Evolutionary conservation across 1,140 invertebrate species (phyloP), one percentile per base, ranked within the genome.

Genomic region (Drosophila sucinea): DNA sequence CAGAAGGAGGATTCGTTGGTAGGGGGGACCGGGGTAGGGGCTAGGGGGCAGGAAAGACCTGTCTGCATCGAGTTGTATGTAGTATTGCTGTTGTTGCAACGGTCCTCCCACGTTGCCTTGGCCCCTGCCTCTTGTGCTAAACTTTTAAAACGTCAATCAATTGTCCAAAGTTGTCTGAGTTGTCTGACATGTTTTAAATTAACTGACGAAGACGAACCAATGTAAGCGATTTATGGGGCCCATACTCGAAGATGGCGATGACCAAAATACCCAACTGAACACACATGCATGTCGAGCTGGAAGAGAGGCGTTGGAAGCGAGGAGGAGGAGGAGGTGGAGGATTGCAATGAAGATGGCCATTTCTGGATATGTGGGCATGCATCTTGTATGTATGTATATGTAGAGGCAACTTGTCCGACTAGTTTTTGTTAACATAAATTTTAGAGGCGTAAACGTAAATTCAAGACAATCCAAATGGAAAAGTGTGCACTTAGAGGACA

Each of bases 101-200:
- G 80, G 63, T 83, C 73, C 68, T 71, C 41, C 73, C 60, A 41
- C 47, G 57, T 66, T 69, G 11, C 17, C 56, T 58, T 23, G 32
- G 56, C 30, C 56, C 11, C 60, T 47, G 56, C 7, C 56, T 30
- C 41, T 62, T 44, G 63, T 75, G 68, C 75, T 81, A 89, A 89
- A 89, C 85, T 89, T 89, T 89, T 89, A 89, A 89, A 90, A 81
- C 84, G 84, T 89, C 84, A 89, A 89, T 89, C 84, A 89, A 89
- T 90, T 90, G 84, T 89, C 84, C 77, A 85, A 89, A 89, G 85
- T 89, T 89, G 84, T 90, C 84, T 67, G 84, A 90, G 85, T 79
- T 89, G 85, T 89, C 84, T 90, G 84, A 89, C 84, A 89, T 89
- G 80, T 89, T 89, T 89, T 89, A 89, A 89, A 89, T 89, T 89